Base-by-base conservation (phyloP, 2,888 invertebrate genomes). In the Priocnemis perturbator region DNA sequence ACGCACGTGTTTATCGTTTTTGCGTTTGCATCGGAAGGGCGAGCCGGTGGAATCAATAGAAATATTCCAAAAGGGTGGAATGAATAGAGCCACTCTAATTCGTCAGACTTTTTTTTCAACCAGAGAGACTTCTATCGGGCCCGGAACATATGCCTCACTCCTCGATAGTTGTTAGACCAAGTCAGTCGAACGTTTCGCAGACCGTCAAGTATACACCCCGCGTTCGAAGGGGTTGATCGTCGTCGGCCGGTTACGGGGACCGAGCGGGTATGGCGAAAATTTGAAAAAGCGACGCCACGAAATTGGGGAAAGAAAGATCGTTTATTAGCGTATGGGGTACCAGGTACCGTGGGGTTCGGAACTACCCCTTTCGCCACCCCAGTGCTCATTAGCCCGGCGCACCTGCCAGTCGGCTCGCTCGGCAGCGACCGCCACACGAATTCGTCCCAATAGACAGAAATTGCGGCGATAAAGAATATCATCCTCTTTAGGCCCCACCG, bases 381-480 rank as follows among this genome's bases (percentile, higher is more conserved):
- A 58, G 65, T 57, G 64, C 67, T 80, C 79, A 67, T 80, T 79
- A 76, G 64, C 61, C 65, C 48, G 69, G 78, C 73, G 74, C 81
- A 81, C 81, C 80, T 81, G 80, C 69, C 71, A 66, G 74, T 72
- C 77, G 77, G 73, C 67, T 72, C 71, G 72, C 69, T 65, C 55
- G 71, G 19, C 71, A 72, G 47, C 74, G 67, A 65, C 65, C 72
- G 71, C 65, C 71, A 62, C 76, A 74, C 73, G 74, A 82, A 82
- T 81, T 80, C 80, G 76, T 73, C 71, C 73, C 71, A 73, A 81
- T 81, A 74, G 81, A 73, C 71, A 72, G 76, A 79, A 75, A 81
- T 75, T 72, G 70, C 67, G 63, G 71, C 81, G 82, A 82, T 82
- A 79, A 82, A 82, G 79, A 79, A 79, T 79, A 79, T 80, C 81